Percentiles rank a stretch among this genome's conserved stretches.
phyloP scores from a whole-genome alignment of 2,113 vertebrate species.

The Hiodon tergisus region DNA sequence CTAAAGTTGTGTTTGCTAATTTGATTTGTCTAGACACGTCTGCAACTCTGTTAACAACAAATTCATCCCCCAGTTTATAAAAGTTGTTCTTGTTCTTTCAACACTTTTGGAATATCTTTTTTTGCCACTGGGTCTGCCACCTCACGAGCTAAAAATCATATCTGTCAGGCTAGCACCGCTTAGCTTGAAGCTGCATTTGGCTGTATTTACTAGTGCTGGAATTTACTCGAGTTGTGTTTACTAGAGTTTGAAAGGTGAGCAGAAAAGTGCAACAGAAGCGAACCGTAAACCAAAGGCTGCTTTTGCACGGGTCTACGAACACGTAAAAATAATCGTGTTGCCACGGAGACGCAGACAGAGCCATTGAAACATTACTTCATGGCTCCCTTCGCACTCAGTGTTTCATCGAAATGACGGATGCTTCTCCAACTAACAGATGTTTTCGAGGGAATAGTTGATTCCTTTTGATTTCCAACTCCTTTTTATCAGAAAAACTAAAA shows the following conservation, averaged over 20 bases:
- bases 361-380: neutral
- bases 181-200: no score
- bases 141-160: no score
- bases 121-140: neutral
- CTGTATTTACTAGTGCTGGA: no score
- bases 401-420: neutral
- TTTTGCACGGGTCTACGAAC: no score
- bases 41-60: neutral
- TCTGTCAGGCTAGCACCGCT: no score
- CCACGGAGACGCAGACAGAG: neutral
- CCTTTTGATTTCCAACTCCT: no score
- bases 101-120: neutral
- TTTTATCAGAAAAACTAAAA: no score
- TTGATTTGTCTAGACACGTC: no score
- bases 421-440: neutral
- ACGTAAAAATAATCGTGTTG: no score
- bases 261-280: neutral
- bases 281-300: constrained; percentile 22
- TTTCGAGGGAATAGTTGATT: neutral
- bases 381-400: neutral
- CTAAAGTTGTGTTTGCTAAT: no score
- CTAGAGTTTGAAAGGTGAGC: neutral
- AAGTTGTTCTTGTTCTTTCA: neutral
- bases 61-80: neutral
- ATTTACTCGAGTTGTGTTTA: no score